A percentile compares a stretch with the other conserved stretches of the same genome.
Evolutionary conservation across 2,797 vertebrate genomes (phyloP).

Genomic region (Macropodus opercularis): DNA sequence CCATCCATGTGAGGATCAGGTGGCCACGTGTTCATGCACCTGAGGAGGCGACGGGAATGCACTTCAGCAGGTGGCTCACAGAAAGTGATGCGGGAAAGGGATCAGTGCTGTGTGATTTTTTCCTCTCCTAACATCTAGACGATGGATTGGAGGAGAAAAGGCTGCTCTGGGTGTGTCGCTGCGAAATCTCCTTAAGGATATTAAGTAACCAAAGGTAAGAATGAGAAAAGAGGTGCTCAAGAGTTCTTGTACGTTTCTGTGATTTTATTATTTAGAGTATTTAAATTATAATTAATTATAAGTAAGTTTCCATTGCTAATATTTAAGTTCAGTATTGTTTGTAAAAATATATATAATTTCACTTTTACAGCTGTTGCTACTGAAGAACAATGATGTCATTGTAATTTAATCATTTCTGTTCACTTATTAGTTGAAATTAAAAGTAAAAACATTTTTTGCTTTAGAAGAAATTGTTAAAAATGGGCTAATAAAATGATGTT

Average conservation of each 20-base stretch:
- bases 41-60: constrained; percentile 1
- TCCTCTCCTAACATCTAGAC: constrained; percentile 5
- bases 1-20: constrained; percentile 25
- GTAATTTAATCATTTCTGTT: no score
- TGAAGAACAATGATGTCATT: no score
- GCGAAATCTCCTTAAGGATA: constrained; percentile 42
- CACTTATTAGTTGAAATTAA: no score
- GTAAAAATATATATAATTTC: neutral
- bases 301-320: neutral
- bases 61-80: constrained; percentile 2
- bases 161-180: constrained; percentile 29
- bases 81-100: constrained; percentile 13
- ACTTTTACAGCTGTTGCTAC: neutral
- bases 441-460: no score
- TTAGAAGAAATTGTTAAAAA: no score
- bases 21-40: constrained; percentile 28
- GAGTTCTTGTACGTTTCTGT: neutral
- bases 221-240: neutral
- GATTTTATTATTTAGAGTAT: neutral
- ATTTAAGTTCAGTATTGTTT: neutral
- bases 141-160: constrained; percentile 29
- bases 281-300: neutral
- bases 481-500: neutral
- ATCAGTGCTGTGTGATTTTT: constrained; percentile 16
- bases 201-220: constrained; percentile 58